Evolutionary conservation across 2,113 vertebrate species (phyloP), one percentile per base, ranked within the genome.

Genomic region (Melanostigma gelatinosum): DNA sequence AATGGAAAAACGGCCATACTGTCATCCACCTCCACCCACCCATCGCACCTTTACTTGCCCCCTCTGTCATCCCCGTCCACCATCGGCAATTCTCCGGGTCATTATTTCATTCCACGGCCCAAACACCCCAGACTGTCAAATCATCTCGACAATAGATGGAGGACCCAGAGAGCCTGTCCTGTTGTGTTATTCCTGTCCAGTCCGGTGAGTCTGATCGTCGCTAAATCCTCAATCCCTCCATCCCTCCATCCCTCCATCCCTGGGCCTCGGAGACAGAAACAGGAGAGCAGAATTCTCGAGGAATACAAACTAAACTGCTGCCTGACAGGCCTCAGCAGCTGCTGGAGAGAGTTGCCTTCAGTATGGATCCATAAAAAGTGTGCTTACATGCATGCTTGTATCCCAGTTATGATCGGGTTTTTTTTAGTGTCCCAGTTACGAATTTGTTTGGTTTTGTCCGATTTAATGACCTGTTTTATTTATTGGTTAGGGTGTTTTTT

Each of bases 61-160:
- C 75, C 34, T 29, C 65, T 27, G 42, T 86, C 80, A 15, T 32
- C 73, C 55, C 72, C 66, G 55, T 72, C 71, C 62, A 73, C 78
- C 69, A 50, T 50, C 55, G 11, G 24, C 80, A 74, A 68, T 83
- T 85, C 79, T 79, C 27, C 1, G 29, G 77, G 66, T 83, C 87
- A 87, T 87, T 87, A 86, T 91, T 83, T 86, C 80, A 85, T 74
- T 83, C 72, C 72, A 36, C 18, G 50, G 80, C 73, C 70, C 40
- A 58, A 83, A 58, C 73, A 70, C 44, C 71, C 63, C 79, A 73
- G 84, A 84, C 60, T 58, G 80, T 77, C 81, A 86, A 83, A 90
- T 86, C 77, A 86, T 74, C 62, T 81, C 8, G 4, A 81, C 85
- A 83, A 69, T 75, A 85, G 84, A 91, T 74, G 81, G 74, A 77